Percentiles rank a stretch among this genome's conserved stretches.
Conservation (phyloP, 2,113 vertebrate genomes). For the Myrmecophaga tridactyla region DNA sequence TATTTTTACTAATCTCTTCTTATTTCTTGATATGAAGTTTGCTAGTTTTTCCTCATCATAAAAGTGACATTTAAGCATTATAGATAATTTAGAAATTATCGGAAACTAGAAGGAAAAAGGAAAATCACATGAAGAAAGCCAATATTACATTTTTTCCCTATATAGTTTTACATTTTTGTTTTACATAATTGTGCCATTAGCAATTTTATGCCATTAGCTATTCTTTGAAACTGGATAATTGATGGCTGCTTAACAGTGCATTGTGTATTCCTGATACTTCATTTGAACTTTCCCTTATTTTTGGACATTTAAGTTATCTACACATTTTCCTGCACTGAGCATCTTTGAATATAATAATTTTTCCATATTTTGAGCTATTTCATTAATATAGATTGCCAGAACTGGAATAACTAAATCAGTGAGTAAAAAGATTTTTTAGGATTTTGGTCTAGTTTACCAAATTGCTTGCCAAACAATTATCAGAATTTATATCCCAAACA, state of each 20-base stretch:
- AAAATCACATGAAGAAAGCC: background rate
- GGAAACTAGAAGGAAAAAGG: background rate
- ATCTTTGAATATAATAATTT: background rate
- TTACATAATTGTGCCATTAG: background rate
- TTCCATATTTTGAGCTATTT: background rate
- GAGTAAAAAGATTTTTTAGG: background rate
- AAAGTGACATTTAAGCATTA: background rate
- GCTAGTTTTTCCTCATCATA: background rate
- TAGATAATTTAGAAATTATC: background rate
- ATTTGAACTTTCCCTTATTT: background rate
- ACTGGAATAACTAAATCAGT: background rate
- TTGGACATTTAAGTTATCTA: background rate
- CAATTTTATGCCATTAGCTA: background rate
- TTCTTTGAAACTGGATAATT: background rate
- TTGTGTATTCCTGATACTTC: background rate
- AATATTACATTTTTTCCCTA: background rate
- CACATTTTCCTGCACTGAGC: background rate
- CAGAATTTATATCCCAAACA: background rate
- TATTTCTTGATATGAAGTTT: background rate
- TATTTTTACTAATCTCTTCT: background rate
- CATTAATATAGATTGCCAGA: background rate
- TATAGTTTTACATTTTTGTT: background rate
- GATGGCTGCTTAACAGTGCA: background rate
- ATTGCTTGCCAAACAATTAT: background rate
- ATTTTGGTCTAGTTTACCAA: background rate